Evolutionary conservation across 2,888 invertebrate species (phyloP).

Genomic region (Carpatolechia fugitivella): DNA sequence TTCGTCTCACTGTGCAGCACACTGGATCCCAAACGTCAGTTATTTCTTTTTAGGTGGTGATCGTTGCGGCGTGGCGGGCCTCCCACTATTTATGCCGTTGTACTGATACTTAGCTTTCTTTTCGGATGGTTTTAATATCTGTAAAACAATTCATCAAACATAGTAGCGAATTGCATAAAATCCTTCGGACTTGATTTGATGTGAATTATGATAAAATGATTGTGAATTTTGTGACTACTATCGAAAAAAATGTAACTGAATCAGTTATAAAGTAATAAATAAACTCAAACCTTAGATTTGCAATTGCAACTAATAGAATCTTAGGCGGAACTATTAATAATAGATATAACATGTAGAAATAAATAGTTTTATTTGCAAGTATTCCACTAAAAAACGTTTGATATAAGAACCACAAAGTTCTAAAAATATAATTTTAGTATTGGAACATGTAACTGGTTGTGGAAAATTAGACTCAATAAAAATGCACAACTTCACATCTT

Average conservation of each 20-base stretch:
- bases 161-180: too few species aligned
- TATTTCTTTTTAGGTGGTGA: slow-evolving; percentile 87
- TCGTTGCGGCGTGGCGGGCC: slow-evolving; percentile 91
- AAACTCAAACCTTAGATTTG: neutral
- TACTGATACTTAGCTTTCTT: slow-evolving; percentile 99
- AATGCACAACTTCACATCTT: slow-evolving; percentile 11
- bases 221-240: neutral
- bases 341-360: neutral
- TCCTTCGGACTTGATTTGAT: neutral
- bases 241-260: neutral
- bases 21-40: slow-evolving; percentile 74
- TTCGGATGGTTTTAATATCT: slow-evolving; percentile 99
- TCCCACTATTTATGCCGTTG: slow-evolving; percentile 90
- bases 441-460: neutral
- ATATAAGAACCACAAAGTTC: slow-evolving; percentile 9
- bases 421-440: slow-evolving; percentile 7
- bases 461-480: neutral
- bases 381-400: slow-evolving; percentile 5
- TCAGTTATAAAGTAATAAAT: neutral
- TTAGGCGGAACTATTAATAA: neutral
- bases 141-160: slow-evolving; percentile 30
- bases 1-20: slow-evolving; percentile 76
- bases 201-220: neutral
- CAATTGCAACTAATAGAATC: neutral
- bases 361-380: slow-evolving; percentile 12